A percentile compares a stretch with the other conserved stretches of the same genome.
Evolutionary conservation across 2,888 invertebrate genomes (phyloP).

Genomic region (Papilio elwesi): DNA sequence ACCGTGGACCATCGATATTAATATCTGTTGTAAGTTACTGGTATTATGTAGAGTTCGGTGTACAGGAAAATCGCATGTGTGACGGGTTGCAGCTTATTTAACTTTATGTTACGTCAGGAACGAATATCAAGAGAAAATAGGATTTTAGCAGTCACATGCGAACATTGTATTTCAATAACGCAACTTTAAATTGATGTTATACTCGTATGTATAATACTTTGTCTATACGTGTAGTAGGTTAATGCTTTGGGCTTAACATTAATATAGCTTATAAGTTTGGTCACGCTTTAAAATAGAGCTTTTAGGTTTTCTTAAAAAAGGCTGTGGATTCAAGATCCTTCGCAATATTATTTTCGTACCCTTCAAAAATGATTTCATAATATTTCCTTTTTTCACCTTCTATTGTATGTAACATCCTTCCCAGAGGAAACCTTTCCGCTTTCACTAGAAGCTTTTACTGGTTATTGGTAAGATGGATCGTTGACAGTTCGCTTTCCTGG

Average conservation of each 20-base stretch:
- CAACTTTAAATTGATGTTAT: too few relatives aligned
- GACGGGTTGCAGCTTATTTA: slow-evolving; percentile 11
- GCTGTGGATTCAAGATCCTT: not conserved
- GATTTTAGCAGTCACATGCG: not conserved
- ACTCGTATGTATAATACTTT: too few relatives aligned
- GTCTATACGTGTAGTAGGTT: too few relatives aligned
- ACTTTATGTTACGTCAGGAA: slow-evolving; percentile 4
- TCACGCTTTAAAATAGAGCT: too few relatives aligned
- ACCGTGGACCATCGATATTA: not conserved
- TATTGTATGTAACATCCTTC: slow-evolving; percentile 4
- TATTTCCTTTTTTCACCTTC: slow-evolving; percentile 13
- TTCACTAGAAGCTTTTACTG: slow-evolving; percentile 37
- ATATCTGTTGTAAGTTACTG: slow-evolving; percentile 12
- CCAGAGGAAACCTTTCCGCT: slow-evolving; percentile 11
- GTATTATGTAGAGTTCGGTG: not conserved
- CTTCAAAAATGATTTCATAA: not conserved
- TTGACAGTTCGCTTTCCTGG: slow-evolving; percentile 22
- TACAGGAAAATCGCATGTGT: slow-evolving; percentile 16
- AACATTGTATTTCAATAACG: slow-evolving; percentile 10
- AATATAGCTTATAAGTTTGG: too few relatives aligned
- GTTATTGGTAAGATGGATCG: slow-evolving; percentile 39
- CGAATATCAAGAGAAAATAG: not conserved
- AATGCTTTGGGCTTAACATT: too few relatives aligned
- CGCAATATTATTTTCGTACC: not conserved
- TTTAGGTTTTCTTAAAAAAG: too few relatives aligned